A percentile compares a stretch with the other conserved stretches of the same genome.
Conservation (phyloP, 2,888 invertebrate species). For the Slavum lentiscoides region DNA sequence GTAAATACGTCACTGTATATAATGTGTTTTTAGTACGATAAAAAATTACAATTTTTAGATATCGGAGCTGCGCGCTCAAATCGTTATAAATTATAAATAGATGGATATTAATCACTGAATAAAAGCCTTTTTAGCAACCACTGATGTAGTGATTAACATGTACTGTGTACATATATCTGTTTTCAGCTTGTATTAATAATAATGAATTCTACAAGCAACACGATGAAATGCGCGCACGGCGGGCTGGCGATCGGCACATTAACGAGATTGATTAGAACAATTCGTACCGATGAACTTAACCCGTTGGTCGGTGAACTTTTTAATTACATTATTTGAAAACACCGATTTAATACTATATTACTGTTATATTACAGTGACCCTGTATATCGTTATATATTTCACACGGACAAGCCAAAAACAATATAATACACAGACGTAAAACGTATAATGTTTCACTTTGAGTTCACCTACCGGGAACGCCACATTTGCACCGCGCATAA, state of each 20-base stretch:
- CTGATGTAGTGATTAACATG: constrained; percentile 30
- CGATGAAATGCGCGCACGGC: constrained; percentile 32
- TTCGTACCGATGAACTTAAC: constrained; percentile 46
- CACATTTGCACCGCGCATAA: no score
- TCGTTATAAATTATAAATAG: not conserved
- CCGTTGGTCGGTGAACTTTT: constrained; percentile 36
- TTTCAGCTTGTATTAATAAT: not conserved
- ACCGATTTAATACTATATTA: not conserved
- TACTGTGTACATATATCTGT: not conserved
- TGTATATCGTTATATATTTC: not conserved
- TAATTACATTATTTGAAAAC: constrained; percentile 23
- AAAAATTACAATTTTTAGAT: not conserved
- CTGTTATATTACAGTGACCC: not conserved
- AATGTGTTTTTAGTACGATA: no score
- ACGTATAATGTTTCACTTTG: no score
- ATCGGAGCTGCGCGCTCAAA: not conserved
- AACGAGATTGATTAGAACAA: constrained; percentile 50
- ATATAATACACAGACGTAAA: not conserved
- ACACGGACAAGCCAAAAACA: not conserved
- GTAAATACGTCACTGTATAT: no score
- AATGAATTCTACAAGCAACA: constrained; percentile 33
- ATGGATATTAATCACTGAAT: not conserved
- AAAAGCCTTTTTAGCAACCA: constrained; percentile 36
- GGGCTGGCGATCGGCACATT: constrained; percentile 36
- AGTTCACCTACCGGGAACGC: no score